Conservation (phyloP, 2,888 invertebrate species). For the Malthinus flaveolus region DNA sequence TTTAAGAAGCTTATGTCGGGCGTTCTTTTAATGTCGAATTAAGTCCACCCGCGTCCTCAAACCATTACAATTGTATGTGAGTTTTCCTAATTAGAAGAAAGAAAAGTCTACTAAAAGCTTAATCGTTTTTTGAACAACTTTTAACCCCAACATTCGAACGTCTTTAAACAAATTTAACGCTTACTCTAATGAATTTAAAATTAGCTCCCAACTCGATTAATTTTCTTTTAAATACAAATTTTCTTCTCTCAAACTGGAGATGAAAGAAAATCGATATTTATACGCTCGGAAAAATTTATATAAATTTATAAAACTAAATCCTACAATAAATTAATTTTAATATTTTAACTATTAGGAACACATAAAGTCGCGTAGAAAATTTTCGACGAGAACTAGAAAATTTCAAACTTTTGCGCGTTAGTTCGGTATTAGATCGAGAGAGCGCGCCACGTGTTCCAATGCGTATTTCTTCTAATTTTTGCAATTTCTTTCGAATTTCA, state of each 20-base stretch:
- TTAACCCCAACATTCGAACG: not conserved
- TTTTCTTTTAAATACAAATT: too few relatives aligned
- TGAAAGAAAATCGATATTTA: too few relatives aligned
- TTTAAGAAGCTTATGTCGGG: slow-evolving; percentile 25
- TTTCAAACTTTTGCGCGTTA: not conserved
- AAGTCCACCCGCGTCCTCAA: slow-evolving; percentile 26
- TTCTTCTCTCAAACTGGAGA: too few relatives aligned
- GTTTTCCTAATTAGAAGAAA: slow-evolving; percentile 22
- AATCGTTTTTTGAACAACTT: slow-evolving; percentile 5
- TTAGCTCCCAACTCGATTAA: too few relatives aligned
- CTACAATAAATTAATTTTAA: slow-evolving; percentile 25
- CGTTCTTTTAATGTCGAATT: slow-evolving; percentile 27
- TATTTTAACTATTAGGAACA: slow-evolving; percentile 21
- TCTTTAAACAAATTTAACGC: too few relatives aligned
- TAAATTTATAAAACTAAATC: not conserved
- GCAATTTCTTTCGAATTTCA: not conserved
- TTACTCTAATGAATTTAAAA: too few relatives aligned
- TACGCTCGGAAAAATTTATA: too few relatives aligned
- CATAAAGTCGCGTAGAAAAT: slow-evolving; percentile 7
- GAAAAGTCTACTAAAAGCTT: slow-evolving; percentile 4
- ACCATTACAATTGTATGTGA: slow-evolving; percentile 23
- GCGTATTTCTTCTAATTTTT: not conserved
- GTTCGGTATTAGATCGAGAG: not conserved
- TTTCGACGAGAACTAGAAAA: too few relatives aligned
- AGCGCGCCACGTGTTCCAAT: not conserved